Percentiles rank a stretch among this genome's conserved stretches.
These are phyloP conservation scores for Drosophila orena DNA, from an alignment of 1,140 invertebrate species.

Conservation along the genomic window DNA sequence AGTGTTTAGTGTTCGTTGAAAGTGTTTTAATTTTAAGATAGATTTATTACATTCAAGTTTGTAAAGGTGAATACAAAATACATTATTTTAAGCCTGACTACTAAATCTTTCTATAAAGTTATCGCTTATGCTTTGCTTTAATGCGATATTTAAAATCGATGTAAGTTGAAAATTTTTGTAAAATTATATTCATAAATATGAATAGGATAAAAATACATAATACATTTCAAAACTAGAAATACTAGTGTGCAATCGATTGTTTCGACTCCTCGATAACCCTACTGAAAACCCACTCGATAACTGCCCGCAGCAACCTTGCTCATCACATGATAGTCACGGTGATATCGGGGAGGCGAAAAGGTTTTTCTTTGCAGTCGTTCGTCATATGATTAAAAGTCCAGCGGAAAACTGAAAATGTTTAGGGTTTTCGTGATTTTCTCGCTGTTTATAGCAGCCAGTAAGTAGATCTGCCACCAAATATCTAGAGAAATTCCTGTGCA, in stretches of 20 bases:
- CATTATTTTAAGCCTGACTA: neutral
- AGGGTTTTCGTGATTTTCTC: constrained; percentile 71
- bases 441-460: constrained; percentile 80
- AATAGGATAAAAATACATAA: neutral
- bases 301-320: constrained; percentile 18
- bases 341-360: constrained; percentile 41
- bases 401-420: constrained; percentile 80
- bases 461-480: constrained; percentile 47
- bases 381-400: constrained; percentile 84
- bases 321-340: constrained; percentile 72
- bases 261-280: constrained; percentile 7
- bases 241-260: neutral
- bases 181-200: too few species aligned
- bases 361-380: constrained; percentile 78
- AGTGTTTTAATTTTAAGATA: neutral
- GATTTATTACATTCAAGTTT: neutral
- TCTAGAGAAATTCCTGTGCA: too few species aligned
- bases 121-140: too few species aligned
- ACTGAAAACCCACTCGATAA: constrained; percentile 38
- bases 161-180: too few species aligned
- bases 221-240: neutral
- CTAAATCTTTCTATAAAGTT: neutral
- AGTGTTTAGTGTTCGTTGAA: neutral
- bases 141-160: too few species aligned
- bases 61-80: neutral